Evolutionary conservation across 2,888 invertebrate genomes (phyloP).

Genomic region (Epinotia ramella): DNA sequence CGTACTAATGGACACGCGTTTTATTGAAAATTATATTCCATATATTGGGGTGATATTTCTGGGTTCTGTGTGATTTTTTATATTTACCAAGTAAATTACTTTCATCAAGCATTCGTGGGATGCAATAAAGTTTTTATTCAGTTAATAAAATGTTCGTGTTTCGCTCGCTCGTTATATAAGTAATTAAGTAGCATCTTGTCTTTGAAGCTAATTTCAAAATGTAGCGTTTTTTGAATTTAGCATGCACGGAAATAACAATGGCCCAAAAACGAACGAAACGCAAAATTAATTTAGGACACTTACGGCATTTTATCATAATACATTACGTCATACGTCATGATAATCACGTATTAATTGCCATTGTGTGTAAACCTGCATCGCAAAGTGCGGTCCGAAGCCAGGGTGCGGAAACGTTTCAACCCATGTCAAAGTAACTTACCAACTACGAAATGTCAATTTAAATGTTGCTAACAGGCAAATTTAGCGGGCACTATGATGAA

Average conservation of each 20-base stretch:
- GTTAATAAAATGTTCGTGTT: too few relatives aligned
- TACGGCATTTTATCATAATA: constrained; percentile 19
- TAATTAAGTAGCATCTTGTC: too few relatives aligned
- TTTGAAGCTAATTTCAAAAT: too few relatives aligned
- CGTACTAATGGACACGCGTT: constrained; percentile 22
- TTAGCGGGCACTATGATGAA: constrained; percentile 35
- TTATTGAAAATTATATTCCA: constrained; percentile 22
- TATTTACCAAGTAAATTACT: too few relatives aligned
- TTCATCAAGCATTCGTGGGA: too few relatives aligned
- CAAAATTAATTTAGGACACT: constrained; percentile 5
- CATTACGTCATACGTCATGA: constrained; percentile 34
- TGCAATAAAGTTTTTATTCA: too few relatives aligned
- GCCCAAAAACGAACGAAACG: neutral
- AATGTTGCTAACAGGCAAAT: constrained; percentile 44
- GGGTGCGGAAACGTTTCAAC: constrained; percentile 44
- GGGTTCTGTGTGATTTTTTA: neutral
- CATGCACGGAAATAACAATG: neutral
- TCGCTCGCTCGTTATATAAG: too few relatives aligned
- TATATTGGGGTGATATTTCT: constrained; percentile 10
- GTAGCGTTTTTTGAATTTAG: too few relatives aligned
- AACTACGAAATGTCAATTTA: constrained; percentile 46
- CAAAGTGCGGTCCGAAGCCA: constrained; percentile 15
- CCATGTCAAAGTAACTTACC: constrained; percentile 43
- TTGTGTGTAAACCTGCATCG: constrained; percentile 28
- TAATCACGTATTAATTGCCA: constrained; percentile 42